Conservation (phyloP, 2,113 vertebrate species). For the Serilophus lunatus region DNA sequence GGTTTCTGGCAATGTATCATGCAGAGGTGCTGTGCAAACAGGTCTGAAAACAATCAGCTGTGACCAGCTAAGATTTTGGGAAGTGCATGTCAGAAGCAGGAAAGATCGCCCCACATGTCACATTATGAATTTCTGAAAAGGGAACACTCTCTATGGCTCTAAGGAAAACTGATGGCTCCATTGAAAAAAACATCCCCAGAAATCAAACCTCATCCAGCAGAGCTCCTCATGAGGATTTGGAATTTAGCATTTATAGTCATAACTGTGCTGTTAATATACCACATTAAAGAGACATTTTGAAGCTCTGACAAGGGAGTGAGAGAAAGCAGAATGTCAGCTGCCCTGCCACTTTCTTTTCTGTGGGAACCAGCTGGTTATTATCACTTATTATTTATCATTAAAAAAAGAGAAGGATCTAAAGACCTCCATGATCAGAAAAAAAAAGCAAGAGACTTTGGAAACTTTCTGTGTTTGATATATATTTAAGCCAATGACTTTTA, state of each 20-base stretch:
- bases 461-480: conserved; percentile 53
- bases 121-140: not conserved
- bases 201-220: not conserved
- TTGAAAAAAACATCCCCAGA: not conserved
- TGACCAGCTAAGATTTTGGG: not conserved
- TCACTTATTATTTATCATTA: conserved; percentile 49
- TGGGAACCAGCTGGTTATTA: conserved; percentile 29
- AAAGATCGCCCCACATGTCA: not conserved
- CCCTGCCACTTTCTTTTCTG: conserved; percentile 9
- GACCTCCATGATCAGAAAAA: not conserved
- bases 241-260: conserved; percentile 26
- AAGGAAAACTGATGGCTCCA: not conserved
- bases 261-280: not conserved
- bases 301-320: not conserved
- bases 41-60: not conserved
- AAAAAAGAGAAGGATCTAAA: not conserved
- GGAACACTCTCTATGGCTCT: not conserved
- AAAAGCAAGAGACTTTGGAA: conserved; percentile 27
- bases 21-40: not conserved
- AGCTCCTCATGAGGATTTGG: not conserved
- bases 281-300: conserved; percentile 11
- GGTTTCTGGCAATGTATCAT: not conserved
- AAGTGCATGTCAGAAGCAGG: not conserved
- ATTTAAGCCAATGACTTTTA: conserved; percentile 53
- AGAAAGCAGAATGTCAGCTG: conserved; percentile 32